Conservation (phyloP, 1,140 invertebrate species). For the Thaumetopoea pityocampa region DNA sequence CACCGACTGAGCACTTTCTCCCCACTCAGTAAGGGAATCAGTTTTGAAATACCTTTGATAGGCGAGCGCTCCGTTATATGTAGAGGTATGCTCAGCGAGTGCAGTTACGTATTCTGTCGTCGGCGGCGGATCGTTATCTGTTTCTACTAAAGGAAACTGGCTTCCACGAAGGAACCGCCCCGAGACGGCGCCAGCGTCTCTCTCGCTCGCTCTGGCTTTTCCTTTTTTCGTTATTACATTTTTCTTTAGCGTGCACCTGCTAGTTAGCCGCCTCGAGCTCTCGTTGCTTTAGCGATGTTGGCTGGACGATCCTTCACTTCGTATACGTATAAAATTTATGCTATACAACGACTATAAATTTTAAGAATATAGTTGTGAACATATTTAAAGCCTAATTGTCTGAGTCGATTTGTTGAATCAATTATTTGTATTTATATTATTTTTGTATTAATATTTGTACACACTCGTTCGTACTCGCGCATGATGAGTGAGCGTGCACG, state of each 20-base stretch:
- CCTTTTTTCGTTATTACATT: slow-evolving; percentile 73
- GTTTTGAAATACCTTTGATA: slow-evolving; percentile 60
- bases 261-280: slow-evolving; percentile 63
- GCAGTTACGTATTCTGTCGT: slow-evolving; percentile 73
- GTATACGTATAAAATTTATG: slow-evolving; percentile 23
- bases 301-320: slow-evolving; percentile 30
- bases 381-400: too few species aligned
- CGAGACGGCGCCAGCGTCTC: slow-evolving; percentile 39
- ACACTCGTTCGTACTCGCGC: too few species aligned
- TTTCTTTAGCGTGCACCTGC: slow-evolving; percentile 70
- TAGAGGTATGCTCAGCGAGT: slow-evolving; percentile 66
- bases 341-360: neutral
- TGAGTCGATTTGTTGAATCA: too few species aligned
- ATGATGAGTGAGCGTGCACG: too few species aligned
- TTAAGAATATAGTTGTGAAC: slow-evolving; percentile 2
- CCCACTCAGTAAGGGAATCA: slow-evolving; percentile 35
- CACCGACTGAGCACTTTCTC: slow-evolving; percentile 36
- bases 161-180: slow-evolving; percentile 69
- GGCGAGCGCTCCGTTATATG: slow-evolving; percentile 48
- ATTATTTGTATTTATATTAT: too few species aligned
- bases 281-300: slow-evolving; percentile 48
- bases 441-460: too few species aligned
- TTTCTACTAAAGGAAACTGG: slow-evolving; percentile 74
- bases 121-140: slow-evolving; percentile 73
- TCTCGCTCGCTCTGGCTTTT: slow-evolving; percentile 45